Percentiles rank a stretch among this genome's conserved stretches.
Evolutionary conservation across 2,113 vertebrate genomes (phyloP).

Genomic region (human (Homo sapiens)): DNA sequence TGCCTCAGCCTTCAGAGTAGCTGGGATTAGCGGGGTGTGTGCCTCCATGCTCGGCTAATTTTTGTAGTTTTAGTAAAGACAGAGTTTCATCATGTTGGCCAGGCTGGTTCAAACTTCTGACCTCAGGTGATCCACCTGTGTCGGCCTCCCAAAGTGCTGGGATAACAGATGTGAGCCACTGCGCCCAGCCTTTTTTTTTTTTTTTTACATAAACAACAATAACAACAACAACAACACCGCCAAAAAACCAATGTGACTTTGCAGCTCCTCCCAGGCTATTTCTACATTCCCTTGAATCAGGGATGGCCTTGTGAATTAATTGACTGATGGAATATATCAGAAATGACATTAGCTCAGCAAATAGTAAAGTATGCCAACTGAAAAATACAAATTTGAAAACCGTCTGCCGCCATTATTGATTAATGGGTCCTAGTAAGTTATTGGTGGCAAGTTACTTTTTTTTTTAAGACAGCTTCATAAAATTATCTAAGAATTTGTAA

Average conservation of each 20-base stretch:
- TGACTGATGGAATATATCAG: background rate
- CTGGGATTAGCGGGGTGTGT: too few relatives aligned
- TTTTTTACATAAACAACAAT: too few relatives aligned
- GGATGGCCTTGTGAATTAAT: background rate
- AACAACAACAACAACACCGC: too few relatives aligned
- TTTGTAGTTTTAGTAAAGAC: too few relatives aligned
- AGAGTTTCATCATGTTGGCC: too few relatives aligned
- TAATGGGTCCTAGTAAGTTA: background rate
- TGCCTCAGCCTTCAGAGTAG: too few relatives aligned
- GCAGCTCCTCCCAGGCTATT: background rate
- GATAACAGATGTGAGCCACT: too few relatives aligned
- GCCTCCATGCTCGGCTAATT: too few relatives aligned
- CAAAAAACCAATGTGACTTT: background rate
- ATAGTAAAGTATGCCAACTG: background rate
- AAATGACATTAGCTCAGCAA: background rate
- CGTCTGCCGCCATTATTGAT: background rate
- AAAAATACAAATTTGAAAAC: background rate
- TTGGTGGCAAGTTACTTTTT: background rate
- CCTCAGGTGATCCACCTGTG: too few relatives aligned
- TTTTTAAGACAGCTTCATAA: constrained; percentile 8
- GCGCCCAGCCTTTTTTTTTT: too few relatives aligned
- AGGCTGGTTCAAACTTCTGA: too few relatives aligned
- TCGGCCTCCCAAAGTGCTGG: too few relatives aligned
- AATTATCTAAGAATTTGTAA: constrained; percentile 8
- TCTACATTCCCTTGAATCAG: background rate